These are phyloP conservation scores for Austrolebias charrua DNA, from an alignment of 2,797 vertebrate species.

Conservation along the genomic window DNA sequence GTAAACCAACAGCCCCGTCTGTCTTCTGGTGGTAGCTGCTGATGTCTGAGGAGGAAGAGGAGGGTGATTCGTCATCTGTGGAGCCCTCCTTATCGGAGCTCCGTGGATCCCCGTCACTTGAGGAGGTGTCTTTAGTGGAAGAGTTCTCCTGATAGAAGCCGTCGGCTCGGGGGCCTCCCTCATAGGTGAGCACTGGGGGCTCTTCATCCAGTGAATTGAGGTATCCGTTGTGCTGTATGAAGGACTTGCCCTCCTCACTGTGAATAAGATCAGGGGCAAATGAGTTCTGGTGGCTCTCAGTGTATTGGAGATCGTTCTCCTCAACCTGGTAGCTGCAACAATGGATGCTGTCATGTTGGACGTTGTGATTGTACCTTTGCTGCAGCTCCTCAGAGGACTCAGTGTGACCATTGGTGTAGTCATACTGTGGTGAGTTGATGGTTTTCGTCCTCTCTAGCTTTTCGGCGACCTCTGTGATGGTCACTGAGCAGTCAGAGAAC, in stretches of 20 bases:
- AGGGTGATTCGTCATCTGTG: constrained; percentile 78
- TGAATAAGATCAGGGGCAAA: constrained; percentile 76
- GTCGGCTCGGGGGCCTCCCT: constrained; percentile 63
- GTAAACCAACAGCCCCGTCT: constrained; percentile 5
- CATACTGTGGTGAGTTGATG: constrained; percentile 71
- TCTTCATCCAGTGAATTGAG: constrained; percentile 75
- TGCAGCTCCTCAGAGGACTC: constrained; percentile 56
- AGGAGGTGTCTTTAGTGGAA: constrained; percentile 74
- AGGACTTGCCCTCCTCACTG: constrained; percentile 73
- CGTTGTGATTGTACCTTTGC: constrained; percentile 38
- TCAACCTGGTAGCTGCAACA: constrained; percentile 56
- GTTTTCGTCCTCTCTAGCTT: constrained; percentile 77
- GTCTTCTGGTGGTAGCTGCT: constrained; percentile 70
- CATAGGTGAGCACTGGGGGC: constrained; percentile 75
- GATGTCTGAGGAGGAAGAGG: constrained; percentile 77
- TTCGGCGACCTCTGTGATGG: constrained; percentile 77
- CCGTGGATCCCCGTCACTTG: constrained; percentile 77
- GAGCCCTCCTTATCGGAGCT: constrained; percentile 79
- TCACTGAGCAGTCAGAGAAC: constrained; percentile 68
- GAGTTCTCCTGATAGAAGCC: constrained; percentile 75
- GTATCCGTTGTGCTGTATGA: constrained; percentile 74
- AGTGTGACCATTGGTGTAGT: constrained; percentile 45
- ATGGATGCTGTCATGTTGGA: constrained; percentile 44
- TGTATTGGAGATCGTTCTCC: constrained; percentile 49
- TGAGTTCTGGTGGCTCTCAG: constrained; percentile 63